Percentiles rank a stretch among this genome's conserved stretches.
Evolutionary conservation across 2,113 vertebrate species (phyloP).

Genomic region (Zeus faber): DNA sequence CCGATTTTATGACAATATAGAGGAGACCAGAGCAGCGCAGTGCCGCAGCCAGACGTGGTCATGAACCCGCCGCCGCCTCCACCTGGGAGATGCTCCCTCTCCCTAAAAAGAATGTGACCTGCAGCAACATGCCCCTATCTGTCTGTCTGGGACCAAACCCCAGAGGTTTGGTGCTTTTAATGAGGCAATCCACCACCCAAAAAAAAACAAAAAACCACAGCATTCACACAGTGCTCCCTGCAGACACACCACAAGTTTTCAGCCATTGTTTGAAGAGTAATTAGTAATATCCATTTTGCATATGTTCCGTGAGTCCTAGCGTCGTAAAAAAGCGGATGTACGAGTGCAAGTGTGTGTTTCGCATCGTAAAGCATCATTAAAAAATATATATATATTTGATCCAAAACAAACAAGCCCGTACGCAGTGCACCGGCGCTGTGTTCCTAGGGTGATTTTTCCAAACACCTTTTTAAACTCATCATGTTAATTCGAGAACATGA

Average conservation of each 20-base stretch:
- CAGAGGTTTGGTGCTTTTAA: neutral
- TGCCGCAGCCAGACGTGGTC: conserved; percentile 34
- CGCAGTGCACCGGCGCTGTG: too few species aligned
- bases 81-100: conserved; percentile 33
- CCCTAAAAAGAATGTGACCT: conserved; percentile 53
- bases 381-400: too few species aligned
- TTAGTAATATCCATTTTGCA: too few species aligned
- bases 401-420: too few species aligned
- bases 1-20: too few species aligned
- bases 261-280: neutral
- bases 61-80: conserved; percentile 19
- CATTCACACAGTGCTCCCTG: neutral
- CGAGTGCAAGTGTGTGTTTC: too few species aligned
- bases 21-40: conserved; percentile 28
- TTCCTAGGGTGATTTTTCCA: too few species aligned
- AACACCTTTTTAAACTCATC: too few species aligned
- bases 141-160: conserved; percentile 4
- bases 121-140: conserved; percentile 14
- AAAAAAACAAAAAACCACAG: too few species aligned
- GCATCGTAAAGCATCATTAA: too few species aligned
- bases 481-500: neutral
- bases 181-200: neutral
- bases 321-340: too few species aligned
- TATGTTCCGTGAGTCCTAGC: too few species aligned
- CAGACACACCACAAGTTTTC: neutral